Evolutionary conservation across 2,113 vertebrate genomes (phyloP).

Genomic region (Phainopepla nitens): DNA sequence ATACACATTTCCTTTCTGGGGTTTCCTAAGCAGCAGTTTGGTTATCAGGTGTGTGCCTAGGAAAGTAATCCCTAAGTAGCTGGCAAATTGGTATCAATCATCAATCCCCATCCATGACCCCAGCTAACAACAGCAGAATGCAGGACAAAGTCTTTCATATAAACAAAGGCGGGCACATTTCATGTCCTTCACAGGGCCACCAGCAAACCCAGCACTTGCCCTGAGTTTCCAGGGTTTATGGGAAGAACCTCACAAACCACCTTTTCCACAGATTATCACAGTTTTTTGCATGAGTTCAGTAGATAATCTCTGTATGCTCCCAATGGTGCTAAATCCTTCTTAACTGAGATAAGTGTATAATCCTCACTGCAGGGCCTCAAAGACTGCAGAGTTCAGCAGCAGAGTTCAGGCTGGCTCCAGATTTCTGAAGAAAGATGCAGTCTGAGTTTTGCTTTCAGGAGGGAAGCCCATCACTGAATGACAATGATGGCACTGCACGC

Average conservation of each 20-base stretch:
- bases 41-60: neutral
- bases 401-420: neutral
- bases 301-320: neutral
- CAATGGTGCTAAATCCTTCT: neutral
- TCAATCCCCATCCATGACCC: neutral
- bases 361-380: neutral
- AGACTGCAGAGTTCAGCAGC: neutral
- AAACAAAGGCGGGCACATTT: neutral
- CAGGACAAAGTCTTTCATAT: neutral
- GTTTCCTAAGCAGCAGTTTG: neutral
- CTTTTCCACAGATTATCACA: neutral
- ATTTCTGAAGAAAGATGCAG: neutral
- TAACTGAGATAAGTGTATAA: neutral
- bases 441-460: neutral
- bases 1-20: neutral
- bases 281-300: neutral
- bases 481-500: neutral
- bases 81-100: neutral
- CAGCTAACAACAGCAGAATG: neutral
- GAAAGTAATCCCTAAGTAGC: neutral
- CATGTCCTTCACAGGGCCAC: neutral
- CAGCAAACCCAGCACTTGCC: neutral
- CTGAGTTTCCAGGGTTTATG: neutral
- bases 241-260: fast-evolving
- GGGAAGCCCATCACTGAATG: neutral